phyloP scores from a whole-genome alignment of 2,113 vertebrate genomes.

The Hippocampus abdominalis region DNA sequence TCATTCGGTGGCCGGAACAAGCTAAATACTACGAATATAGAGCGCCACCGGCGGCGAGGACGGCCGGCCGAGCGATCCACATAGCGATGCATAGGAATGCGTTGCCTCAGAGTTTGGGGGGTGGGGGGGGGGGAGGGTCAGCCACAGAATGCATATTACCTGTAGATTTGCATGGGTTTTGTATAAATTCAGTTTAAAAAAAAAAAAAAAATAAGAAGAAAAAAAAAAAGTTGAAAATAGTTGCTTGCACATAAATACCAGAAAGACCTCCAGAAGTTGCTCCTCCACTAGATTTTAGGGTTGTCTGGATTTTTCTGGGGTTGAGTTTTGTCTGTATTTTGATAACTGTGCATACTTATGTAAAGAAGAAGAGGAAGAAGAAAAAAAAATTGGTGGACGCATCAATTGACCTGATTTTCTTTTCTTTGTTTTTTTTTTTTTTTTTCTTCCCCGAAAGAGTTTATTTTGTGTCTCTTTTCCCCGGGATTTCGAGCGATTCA shows the following conservation, averaged over 20 bases:
- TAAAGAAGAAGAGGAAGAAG: conserved; percentile 78
- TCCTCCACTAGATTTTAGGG: conserved; percentile 99
- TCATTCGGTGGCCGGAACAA: conserved; percentile 69
- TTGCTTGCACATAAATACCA: conserved; percentile 99
- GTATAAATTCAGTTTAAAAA: conserved; percentile 85
- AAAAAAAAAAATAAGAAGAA: conserved; percentile 67
- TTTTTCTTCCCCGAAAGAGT: conserved; percentile 94
- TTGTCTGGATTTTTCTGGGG: conserved; percentile 99
- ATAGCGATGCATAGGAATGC: conserved; percentile 89
- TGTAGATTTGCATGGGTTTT: conserved; percentile 99
- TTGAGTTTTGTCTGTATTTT: conserved; percentile 99
- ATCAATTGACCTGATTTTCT: conserved; percentile 95
- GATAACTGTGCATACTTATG: conserved; percentile 99
- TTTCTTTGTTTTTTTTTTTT: conserved; percentile 50
- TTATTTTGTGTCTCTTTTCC: conserved; percentile 90
- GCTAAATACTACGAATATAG: conserved; percentile 39
- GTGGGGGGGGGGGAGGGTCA: conserved; percentile 79
- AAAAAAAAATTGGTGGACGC: conserved; percentile 96
- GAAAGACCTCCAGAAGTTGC: conserved; percentile 99
- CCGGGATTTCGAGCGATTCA: conserved; percentile 97
- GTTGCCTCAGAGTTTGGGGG: conserved; percentile 96
- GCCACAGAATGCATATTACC: conserved; percentile 99
- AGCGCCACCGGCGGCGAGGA: conserved; percentile 79
- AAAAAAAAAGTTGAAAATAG: conserved; percentile 99
- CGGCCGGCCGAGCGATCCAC: conserved; percentile 65